Evolutionary conservation across 1,140 invertebrate genomes (phyloP).

Genomic region (Schlechtendalia chinensis): DNA sequence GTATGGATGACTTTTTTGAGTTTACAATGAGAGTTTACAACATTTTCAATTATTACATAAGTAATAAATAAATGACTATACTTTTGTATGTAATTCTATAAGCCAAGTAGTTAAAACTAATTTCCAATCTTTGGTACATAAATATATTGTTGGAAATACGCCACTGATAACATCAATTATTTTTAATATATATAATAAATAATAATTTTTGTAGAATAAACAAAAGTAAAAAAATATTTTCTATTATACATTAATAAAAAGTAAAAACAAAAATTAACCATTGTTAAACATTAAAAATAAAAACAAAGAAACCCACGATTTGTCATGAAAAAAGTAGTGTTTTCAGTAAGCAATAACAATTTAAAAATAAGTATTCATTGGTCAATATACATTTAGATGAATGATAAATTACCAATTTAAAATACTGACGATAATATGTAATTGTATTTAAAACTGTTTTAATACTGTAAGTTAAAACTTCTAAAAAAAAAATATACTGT

Average conservation of each 20-base stretch:
- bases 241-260: slow-evolving; percentile 12
- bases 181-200: slow-evolving; percentile 5
- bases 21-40: too few species aligned
- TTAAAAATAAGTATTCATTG: not conserved
- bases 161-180: slow-evolving; percentile 34
- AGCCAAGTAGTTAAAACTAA: not conserved
- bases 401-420: slow-evolving; percentile 1
- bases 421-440: slow-evolving; percentile 22
- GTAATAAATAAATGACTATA: not conserved
- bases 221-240: slow-evolving; percentile 37
- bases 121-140: not conserved
- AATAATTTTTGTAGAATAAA: slow-evolving; percentile 30
- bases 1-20: not conserved
- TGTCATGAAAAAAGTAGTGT: not conserved
- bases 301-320: slow-evolving; percentile 1
- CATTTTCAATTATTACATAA: too few species aligned
- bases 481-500: too few species aligned
- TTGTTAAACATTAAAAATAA: slow-evolving; percentile 11
- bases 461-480: slow-evolving; percentile 30
- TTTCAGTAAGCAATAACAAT: not conserved
- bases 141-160: not conserved
- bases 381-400: not conserved
- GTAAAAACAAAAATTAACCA: slow-evolving; percentile 24
- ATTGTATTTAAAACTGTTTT: not conserved
- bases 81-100: not conserved